Percentiles rank a stretch among this genome's conserved stretches.
These are phyloP conservation scores for Pogonognathellus flavescens DNA, from an alignment of 1,140 invertebrate species.

Conservation along the genomic window DNA sequence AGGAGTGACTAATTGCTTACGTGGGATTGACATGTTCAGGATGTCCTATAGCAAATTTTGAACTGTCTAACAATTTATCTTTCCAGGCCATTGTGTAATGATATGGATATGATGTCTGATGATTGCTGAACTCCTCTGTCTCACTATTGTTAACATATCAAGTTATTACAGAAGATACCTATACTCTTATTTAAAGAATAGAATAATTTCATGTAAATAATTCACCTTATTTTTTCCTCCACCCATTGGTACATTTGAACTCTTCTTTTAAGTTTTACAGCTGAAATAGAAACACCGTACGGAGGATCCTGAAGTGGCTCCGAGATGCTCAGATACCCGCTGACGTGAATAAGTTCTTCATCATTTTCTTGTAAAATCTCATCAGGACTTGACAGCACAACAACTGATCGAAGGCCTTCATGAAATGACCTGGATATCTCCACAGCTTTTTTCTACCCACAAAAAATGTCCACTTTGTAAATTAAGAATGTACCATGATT, in stretches of 20 bases:
- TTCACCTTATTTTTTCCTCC: slow-evolving; percentile 78
- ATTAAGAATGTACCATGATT: neutral
- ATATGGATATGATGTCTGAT: neutral
- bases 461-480: too few relatives aligned
- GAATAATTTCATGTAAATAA: slow-evolving; percentile 58
- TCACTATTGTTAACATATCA: neutral
- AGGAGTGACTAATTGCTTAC: slow-evolving; percentile 67
- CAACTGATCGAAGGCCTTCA: slow-evolving; percentile 77
- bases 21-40: slow-evolving; percentile 83
- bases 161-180: neutral
- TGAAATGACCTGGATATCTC: slow-evolving; percentile 79
- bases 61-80: slow-evolving; percentile 84
- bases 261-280: slow-evolving; percentile 80
- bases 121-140: slow-evolving; percentile 16
- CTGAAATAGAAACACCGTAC: slow-evolving; percentile 82
- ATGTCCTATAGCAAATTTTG: slow-evolving; percentile 79
- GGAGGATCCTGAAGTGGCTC: slow-evolving; percentile 85
- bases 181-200: neutral
- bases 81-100: slow-evolving; percentile 83
- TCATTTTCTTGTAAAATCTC: slow-evolving; percentile 77
- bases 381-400: slow-evolving; percentile 73
- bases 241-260: slow-evolving; percentile 95
- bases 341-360: slow-evolving; percentile 82
- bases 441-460: slow-evolving; percentile 77
- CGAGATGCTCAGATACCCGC: slow-evolving; percentile 79